These are phyloP conservation scores for Aspidiotus rigidus DNA, from an alignment of 2,888 invertebrate genomes.

Conservation along the genomic window DNA sequence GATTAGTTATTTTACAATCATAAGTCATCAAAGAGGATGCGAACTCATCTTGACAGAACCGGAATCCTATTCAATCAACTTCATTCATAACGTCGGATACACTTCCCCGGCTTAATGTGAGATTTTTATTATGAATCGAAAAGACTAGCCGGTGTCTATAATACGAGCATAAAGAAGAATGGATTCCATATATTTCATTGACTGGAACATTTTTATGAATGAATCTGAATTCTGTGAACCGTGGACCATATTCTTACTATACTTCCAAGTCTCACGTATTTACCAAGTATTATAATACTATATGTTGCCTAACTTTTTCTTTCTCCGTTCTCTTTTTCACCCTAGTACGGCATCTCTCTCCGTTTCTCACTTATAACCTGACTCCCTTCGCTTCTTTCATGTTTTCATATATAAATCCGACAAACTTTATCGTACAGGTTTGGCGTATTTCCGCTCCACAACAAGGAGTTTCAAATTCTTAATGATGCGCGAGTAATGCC, in stretches of 20 bases:
- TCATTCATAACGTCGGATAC: constrained; percentile 11
- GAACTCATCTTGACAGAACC: constrained; percentile 18
- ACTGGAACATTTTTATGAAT: constrained; percentile 17
- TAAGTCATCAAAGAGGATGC: constrained; percentile 13
- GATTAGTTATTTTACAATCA: constrained; percentile 11
- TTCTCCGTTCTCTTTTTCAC: too few species aligned
- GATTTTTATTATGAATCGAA: constrained; percentile 16
- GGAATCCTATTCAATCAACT: constrained; percentile 16
- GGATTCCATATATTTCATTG: constrained; percentile 11
- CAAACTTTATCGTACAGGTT: too few species aligned
- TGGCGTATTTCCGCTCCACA: too few species aligned
- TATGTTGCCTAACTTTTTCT: background rate
- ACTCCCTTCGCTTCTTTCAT: too few species aligned
- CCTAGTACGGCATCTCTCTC: too few species aligned
- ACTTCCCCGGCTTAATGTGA: background rate
- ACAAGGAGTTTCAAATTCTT: too few species aligned
- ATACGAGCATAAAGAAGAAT: constrained; percentile 18
- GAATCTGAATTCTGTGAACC: constrained; percentile 8
- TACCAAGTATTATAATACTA: background rate
- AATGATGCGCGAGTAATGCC: too few species aligned
- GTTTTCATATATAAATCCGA: too few species aligned
- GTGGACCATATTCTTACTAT: background rate
- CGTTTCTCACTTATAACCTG: too few species aligned
- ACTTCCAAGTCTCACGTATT: background rate
- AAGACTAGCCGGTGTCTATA: constrained; percentile 12